Evolutionary conservation across 2,888 invertebrate species (phyloP).

Genomic region (Diogma glabrata): DNA sequence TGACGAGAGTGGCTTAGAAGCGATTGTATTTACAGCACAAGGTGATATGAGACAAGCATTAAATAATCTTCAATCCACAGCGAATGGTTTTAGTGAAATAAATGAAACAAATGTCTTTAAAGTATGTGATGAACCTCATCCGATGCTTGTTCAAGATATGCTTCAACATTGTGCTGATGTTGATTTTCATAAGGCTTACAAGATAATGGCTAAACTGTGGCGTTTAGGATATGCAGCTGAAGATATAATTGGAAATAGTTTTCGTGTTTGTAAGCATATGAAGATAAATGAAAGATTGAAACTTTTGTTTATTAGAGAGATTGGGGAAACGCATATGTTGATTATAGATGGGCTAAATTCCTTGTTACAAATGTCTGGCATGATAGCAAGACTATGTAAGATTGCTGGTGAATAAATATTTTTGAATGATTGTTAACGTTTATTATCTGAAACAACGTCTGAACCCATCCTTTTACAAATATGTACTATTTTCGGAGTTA

Average conservation of each 20-base stretch:
- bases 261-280: slow-evolving; percentile 83
- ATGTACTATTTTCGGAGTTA: no score
- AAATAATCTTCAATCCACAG: slow-evolving; percentile 93
- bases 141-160: slow-evolving; percentile 85
- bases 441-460: no score
- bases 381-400: slow-evolving; percentile 72
- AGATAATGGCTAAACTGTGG: slow-evolving; percentile 81
- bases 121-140: slow-evolving; percentile 99
- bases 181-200: slow-evolving; percentile 77
- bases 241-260: slow-evolving; percentile 91
- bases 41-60: slow-evolving; percentile 97
- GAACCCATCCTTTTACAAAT: no score
- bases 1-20: slow-evolving; percentile 87
- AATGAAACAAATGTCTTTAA: slow-evolving; percentile 91
- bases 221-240: slow-evolving; percentile 91
- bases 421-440: no score
- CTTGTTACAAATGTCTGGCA: slow-evolving; percentile 79
- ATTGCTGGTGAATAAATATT: no score
- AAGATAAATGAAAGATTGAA: slow-evolving; percentile 70
- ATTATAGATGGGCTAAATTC: slow-evolving; percentile 81
- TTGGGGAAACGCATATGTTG: slow-evolving; percentile 81
- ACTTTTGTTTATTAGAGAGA: slow-evolving; percentile 79
- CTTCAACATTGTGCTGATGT: slow-evolving; percentile 67
- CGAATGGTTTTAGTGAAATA: slow-evolving; percentile 85
- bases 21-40: slow-evolving; percentile 95